Base-by-base conservation (phyloP, 2,888 invertebrate species). In the Rhamnusium bicolor region DNA sequence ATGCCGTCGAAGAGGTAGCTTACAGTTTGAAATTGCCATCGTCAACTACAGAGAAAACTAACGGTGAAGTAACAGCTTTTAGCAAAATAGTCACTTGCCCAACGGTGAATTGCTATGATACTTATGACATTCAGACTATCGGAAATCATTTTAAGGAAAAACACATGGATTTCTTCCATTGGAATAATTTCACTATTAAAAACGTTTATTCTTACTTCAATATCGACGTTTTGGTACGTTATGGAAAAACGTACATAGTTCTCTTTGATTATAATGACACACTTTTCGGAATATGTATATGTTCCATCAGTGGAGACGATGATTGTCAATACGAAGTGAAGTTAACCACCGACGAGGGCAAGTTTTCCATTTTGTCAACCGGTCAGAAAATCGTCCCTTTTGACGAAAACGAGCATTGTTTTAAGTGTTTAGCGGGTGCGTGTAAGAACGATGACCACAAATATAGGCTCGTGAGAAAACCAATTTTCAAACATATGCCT, bases 121-220 rank as follows among this genome's bases (percentile, higher is more conserved):
- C 47, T 10, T 53, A 73, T 14, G 69, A 72, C 29, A 18, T 73
- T 7, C 61, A 69, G 8, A 18, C 53, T 12, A 73, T 75, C 46
- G 72, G 67, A 27, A 62, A 19, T 19, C 77, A 77, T 61, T 77
- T 75, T 49, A 73, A 75, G 46, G 73, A 75, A 21, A 72, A 69
- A 24, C 77, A 77, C 46, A 70, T 73, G n/a, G 63, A 73, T 10
- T 63, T 75, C 62, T 75, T 75, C 51, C 75, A 75, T 65, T 77
- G 69, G 21, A 75, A 77, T 40, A 73, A 60, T 27, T 51, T 67
- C 10, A 69, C 19, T 1, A 14, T 61, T 2, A 76, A 72, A 54
- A 74, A 74, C 56, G 58, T 76, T 12, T 74, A 76, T 49, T 67
- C 73, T 5, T 72, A 74, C 53, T 76, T 70, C 58, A 74, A 70